phyloP scores from a whole-genome alignment of 2,888 invertebrate genomes.

The Hirtodrosophila cameraria region DNA sequence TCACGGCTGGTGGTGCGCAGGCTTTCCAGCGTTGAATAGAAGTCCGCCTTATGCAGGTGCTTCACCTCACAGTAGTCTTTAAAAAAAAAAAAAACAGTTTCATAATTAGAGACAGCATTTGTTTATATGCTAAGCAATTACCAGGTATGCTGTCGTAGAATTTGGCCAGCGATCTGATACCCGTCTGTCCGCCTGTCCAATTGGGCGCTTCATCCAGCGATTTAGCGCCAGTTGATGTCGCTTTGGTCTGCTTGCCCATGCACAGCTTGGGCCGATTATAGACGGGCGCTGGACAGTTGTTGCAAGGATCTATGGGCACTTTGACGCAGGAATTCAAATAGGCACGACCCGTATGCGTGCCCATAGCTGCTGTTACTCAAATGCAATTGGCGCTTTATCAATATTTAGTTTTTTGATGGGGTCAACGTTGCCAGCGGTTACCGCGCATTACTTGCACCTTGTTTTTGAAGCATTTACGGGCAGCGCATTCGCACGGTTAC shows the following conservation, averaged over 20 bases:
- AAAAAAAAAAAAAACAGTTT: conserved; percentile 5
- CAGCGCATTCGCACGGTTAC: conserved; percentile 44
- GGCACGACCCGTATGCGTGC: conserved; percentile 86
- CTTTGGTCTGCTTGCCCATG: conserved; percentile 66
- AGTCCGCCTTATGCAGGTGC: conserved; percentile 90
- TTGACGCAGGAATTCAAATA: conserved; percentile 90
- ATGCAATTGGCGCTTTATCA: conserved; percentile 65
- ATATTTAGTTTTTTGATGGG: conserved; percentile 48
- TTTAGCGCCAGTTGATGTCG: conserved; percentile 2
- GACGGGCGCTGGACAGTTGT: conserved; percentile 88
- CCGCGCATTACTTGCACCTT: conserved; percentile 30
- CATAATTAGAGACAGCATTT: background rate
- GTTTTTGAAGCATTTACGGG: conserved; percentile 56
- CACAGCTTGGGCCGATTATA: conserved; percentile 86
- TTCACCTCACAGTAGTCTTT: conserved; percentile 90
- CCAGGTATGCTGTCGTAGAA: conserved; percentile 91
- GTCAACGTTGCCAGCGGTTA: conserved; percentile 64
- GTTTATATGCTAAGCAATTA: conserved; percentile 28
- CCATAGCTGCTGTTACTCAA: conserved; percentile 77
- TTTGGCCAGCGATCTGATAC: conserved; percentile 87
- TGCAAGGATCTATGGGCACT: conserved; percentile 89
- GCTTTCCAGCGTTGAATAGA: conserved; percentile 88
- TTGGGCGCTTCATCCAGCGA: conserved; percentile 19
- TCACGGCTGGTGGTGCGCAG: conserved; percentile 79
- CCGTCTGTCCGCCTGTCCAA: conserved; percentile 69